These are phyloP conservation scores for Temnothorax unifasciatus DNA, from an alignment of 2,888 invertebrate genomes.

Conservation along the genomic window DNA sequence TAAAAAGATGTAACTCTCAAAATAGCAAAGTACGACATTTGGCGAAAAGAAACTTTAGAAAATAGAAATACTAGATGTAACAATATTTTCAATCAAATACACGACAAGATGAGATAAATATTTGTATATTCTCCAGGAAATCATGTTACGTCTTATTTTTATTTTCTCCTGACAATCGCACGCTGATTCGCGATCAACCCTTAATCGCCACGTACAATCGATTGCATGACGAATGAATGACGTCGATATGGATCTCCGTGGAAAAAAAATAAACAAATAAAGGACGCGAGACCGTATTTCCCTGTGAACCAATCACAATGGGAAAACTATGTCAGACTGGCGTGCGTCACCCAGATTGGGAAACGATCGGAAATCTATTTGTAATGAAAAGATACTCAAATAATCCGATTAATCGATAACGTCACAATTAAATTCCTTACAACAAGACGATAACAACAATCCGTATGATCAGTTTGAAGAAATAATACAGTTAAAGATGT, in stretches of 20 bases:
- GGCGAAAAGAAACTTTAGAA: background rate
- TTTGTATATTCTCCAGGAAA: background rate
- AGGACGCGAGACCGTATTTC: slow-evolving; percentile 36
- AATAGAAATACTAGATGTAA: background rate
- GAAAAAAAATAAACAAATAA: slow-evolving; percentile 28
- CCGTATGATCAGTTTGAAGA: background rate
- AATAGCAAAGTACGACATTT: background rate
- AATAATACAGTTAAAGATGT: background rate
- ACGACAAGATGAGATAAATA: background rate
- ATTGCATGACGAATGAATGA: slow-evolving; percentile 52
- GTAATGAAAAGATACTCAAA: background rate
- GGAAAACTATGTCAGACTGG: slow-evolving; percentile 27
- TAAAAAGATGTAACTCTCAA: background rate
- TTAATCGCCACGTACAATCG: slow-evolving; percentile 39
- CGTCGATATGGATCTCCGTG: slow-evolving; percentile 25
- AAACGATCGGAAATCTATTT: slow-evolving; percentile 28
- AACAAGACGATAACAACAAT: slow-evolving; percentile 19
- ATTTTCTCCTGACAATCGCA: slow-evolving; percentile 29
- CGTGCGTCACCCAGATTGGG: slow-evolving; percentile 15
- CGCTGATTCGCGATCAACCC: slow-evolving; percentile 24
- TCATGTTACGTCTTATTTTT: slow-evolving; percentile 13
- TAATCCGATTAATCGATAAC: slow-evolving; percentile 1
- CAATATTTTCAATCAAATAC: background rate
- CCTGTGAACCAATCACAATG: slow-evolving; percentile 21
- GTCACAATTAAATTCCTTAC: slow-evolving; percentile 19